Conservation (phyloP, 2,888 invertebrate species). For the Polymixis flavicincta region DNA sequence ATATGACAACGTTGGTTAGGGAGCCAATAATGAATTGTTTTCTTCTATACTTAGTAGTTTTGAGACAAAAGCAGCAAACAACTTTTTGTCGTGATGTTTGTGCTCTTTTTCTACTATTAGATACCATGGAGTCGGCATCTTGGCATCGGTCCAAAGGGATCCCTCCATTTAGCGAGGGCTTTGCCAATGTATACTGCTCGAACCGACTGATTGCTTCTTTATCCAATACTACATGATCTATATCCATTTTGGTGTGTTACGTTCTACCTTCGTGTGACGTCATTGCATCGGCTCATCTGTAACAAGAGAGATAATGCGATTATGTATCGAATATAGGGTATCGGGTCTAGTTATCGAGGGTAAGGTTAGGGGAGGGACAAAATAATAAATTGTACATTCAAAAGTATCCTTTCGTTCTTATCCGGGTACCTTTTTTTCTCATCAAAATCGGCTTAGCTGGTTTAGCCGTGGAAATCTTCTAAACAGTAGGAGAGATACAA, state of each 20-base stretch:
- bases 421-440: slow-evolving; percentile 40
- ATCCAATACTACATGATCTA: slow-evolving; percentile 88
- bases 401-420: slow-evolving; percentile 26
- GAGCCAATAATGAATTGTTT: slow-evolving; percentile 93
- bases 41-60: slow-evolving; percentile 89
- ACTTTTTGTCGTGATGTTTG: slow-evolving; percentile 89
- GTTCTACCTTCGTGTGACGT: slow-evolving; percentile 78
- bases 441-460: slow-evolving; percentile 56
- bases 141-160: slow-evolving; percentile 90
- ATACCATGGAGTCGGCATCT: slow-evolving; percentile 88
- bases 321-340: slow-evolving; percentile 34
- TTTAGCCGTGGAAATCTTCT: slow-evolving; percentile 29
- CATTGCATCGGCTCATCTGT: slow-evolving; percentile 83
- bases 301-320: slow-evolving; percentile 79
- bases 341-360: neutral
- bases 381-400: slow-evolving; percentile 49
- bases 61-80: slow-evolving; percentile 90
- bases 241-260: slow-evolving; percentile 85
- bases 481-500: slow-evolving; percentile 6
- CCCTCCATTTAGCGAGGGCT: slow-evolving; percentile 88
- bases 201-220: slow-evolving; percentile 89
- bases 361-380: neutral
- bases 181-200: slow-evolving; percentile 88
- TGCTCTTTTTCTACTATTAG: slow-evolving; percentile 87
- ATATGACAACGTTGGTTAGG: slow-evolving; percentile 95